A percentile compares a stretch with the other conserved stretches of the same genome.
These are phyloP conservation scores for Gallinago jamesoni DNA, from an alignment of 2,113 vertebrate genomes.

Conservation along the genomic window DNA sequence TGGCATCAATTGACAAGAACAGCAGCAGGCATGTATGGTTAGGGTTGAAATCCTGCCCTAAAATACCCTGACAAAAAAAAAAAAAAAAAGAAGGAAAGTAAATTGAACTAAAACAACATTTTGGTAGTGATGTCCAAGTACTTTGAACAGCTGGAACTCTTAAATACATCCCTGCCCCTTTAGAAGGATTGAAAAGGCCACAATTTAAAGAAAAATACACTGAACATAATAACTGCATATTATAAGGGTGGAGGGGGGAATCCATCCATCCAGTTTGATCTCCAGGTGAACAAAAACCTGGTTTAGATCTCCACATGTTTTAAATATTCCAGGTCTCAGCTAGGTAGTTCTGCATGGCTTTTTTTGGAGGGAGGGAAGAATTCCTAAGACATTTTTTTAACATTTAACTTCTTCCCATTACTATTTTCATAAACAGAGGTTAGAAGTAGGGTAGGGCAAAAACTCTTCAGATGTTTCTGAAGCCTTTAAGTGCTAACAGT, in stretches of 20 bases:
- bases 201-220: slow-evolving; percentile 48
- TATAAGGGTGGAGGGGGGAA: neutral
- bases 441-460: neutral
- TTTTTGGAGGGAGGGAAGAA: neutral
- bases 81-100: neutral
- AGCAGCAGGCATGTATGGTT: neutral
- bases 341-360: neutral
- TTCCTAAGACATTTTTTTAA: slow-evolving; percentile 11
- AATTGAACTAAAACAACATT: neutral
- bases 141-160: slow-evolving; percentile 35
- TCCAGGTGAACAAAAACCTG: slow-evolving; percentile 25
- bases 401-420: slow-evolving; percentile 7
- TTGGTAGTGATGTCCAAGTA: neutral
- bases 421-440: slow-evolving; percentile 9
- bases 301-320: neutral
- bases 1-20: neutral
- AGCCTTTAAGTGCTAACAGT: neutral
- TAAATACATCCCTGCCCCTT: neutral
- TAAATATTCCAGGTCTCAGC: neutral
- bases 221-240: neutral
- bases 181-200: neutral
- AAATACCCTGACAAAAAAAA: slow-evolving; percentile 25
- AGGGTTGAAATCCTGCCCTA: neutral
- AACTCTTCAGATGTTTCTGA: neutral
- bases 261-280: neutral